A percentile compares a stretch with the other conserved stretches of the same genome.
These are phyloP conservation scores for Lasioglossum zephyrum DNA, from an alignment of 2,888 invertebrate genomes.

Conservation along the genomic window DNA sequence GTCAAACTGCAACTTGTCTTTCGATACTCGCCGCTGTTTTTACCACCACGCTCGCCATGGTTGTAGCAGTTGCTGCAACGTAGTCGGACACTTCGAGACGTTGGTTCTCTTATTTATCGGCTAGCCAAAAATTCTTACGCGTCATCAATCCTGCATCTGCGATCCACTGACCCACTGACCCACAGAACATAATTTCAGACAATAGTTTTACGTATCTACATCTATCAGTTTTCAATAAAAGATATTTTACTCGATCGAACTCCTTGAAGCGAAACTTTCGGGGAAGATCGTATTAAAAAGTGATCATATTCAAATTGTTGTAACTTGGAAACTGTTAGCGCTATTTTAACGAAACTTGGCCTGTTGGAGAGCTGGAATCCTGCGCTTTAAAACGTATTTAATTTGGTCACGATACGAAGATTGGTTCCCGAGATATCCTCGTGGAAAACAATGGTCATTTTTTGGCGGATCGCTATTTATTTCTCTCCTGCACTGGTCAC, in stretches of 20 bases:
- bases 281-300: background rate
- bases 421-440: background rate
- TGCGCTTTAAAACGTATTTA: background rate
- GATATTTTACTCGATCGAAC: background rate
- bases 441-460: background rate
- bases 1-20: slow-evolving; percentile 19
- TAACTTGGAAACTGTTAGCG: background rate
- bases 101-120: background rate
- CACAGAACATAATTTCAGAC: background rate
- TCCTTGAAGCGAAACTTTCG: background rate
- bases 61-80: background rate
- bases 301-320: background rate
- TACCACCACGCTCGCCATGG: background rate
- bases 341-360: background rate
- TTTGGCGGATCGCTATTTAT: background rate
- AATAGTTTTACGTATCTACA: background rate
- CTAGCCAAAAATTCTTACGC: background rate
- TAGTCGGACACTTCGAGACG: background rate
- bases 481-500: background rate
- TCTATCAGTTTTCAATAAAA: background rate
- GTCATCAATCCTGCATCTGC: background rate
- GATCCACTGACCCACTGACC: background rate
- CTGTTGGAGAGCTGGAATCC: background rate
- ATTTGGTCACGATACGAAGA: background rate
- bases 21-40: slow-evolving; percentile 9